Conservation (phyloP, 2,888 invertebrate species). For the Tyria jacobaeae region DNA sequence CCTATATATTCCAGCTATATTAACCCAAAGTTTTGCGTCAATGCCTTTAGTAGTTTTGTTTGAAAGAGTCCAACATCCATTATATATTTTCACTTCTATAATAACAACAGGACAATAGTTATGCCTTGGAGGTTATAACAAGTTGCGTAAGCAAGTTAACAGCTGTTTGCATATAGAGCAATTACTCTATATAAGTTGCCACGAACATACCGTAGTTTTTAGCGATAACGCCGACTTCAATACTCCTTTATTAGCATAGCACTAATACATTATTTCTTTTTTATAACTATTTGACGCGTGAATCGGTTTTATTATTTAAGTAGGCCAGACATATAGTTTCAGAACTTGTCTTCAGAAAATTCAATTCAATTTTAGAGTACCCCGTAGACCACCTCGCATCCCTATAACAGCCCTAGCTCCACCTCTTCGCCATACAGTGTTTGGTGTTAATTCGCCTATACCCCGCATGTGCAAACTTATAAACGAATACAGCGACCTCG, state of each 20-base stretch:
- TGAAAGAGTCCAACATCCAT: too few species aligned
- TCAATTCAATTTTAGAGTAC: too few species aligned
- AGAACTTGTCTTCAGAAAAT: neutral
- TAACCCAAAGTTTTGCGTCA: too few species aligned
- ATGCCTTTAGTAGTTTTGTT: too few species aligned
- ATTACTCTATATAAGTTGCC: conserved; percentile 4
- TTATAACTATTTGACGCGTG: neutral
- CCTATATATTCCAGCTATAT: too few species aligned
- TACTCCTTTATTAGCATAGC: conserved; percentile 3
- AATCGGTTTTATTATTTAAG: neutral
- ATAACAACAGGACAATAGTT: neutral
- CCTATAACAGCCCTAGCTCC: too few species aligned
- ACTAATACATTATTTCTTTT: neutral
- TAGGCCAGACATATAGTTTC: neutral
- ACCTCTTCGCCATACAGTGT: too few species aligned
- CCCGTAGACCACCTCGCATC: too few species aligned
- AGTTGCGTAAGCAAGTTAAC: neutral
- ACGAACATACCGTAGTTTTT: conserved; percentile 2
- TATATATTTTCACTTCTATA: too few species aligned
- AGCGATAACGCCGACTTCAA: conserved; percentile 11
- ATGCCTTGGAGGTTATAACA: neutral
- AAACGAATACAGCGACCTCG: too few species aligned
- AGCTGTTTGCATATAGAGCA: neutral
- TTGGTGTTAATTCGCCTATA: too few species aligned
- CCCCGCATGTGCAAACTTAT: too few species aligned